Conservation (phyloP, 2,888 invertebrate species). For the Didymodactylos carnosus region DNA sequence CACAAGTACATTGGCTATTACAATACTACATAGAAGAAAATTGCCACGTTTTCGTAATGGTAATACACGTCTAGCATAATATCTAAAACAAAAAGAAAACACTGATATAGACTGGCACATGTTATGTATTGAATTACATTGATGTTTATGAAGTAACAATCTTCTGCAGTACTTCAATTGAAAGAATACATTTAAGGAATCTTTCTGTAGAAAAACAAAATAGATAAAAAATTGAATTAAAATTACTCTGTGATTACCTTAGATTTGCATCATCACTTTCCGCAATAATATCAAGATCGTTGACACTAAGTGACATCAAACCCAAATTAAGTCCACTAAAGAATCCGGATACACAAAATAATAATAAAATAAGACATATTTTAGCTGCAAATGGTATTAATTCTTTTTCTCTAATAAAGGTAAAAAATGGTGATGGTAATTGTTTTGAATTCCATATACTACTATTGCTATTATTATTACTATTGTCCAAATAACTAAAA, state of each 20-base stretch:
- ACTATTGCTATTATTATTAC: neutral
- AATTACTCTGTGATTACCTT: too few relatives aligned
- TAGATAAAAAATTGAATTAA: too few relatives aligned
- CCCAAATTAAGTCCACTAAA: slow-evolving; percentile 89
- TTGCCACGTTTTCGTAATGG: slow-evolving; percentile 84
- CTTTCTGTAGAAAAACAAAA: too few relatives aligned
- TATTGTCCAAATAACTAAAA: neutral
- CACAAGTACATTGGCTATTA: slow-evolving; percentile 67
- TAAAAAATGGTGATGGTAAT: neutral
- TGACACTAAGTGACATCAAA: slow-evolving; percentile 84
- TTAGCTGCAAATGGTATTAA: neutral
- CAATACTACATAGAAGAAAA: slow-evolving; percentile 53
- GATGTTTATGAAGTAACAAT: too few relatives aligned
- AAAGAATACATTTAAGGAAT: too few relatives aligned
- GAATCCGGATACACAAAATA: neutral
- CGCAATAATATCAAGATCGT: slow-evolving; percentile 68
- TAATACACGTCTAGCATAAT: slow-evolving; percentile 61
- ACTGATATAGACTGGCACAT: too few relatives aligned
- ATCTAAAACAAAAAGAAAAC: too few relatives aligned
- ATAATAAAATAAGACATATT: neutral
- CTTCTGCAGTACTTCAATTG: too few relatives aligned
- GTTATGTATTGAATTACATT: too few relatives aligned
- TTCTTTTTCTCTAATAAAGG: neutral
- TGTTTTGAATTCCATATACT: neutral
- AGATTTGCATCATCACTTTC: neutral